Base-by-base conservation (phyloP, 1,140 invertebrate species). In the Plectrocnemia conspersa region DNA sequence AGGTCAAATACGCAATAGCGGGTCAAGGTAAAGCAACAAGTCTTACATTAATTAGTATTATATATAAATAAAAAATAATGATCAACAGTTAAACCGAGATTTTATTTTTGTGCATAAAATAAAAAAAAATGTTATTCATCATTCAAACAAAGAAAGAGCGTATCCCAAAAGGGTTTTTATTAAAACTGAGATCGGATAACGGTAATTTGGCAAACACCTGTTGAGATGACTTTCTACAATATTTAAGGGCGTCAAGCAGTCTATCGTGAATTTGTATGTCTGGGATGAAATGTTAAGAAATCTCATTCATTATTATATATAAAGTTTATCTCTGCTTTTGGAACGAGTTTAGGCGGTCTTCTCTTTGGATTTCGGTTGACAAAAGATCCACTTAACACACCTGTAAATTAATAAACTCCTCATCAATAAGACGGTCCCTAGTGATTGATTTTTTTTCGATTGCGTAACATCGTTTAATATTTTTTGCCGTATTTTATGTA, bases 311-410 rank as follows among this genome's bases (percentile, higher is more conserved):
- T n/a, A n/a, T n/a, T n/a, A n/a, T n/a, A 7, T 32, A 47, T 47
- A 27, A 35, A 35, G 23, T 33, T 38, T 50, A 50, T 38, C 9
- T 7, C 2, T 40, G 9, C 23, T 45, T 50, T 50, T 32, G 32
- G 46, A 16, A 38, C 5, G 5, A 7, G 6, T 5, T 23, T 38
- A 25, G 33, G 47, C 47, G 47, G 47, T n/a, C 19, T 4, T 4
- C 33, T 18, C 7, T 24, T 18, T 10, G 18, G 38, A 15, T 11
- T n/a, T 21, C 23, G 23, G 27, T 25, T 38, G 35, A 58, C 56
- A 58, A 58, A 46, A 41, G 42, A 58, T 41, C 35, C 50, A 45
- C 49, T 58, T 48, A 40, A 38, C 18, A 32, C 56, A 58, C 49
- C 56, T 58, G 56, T 50, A 45, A 41, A 16, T 25, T 33, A 16